Evolutionary conservation across 2,113 vertebrate genomes (phyloP).

Genomic region (Grammomys surdaster): DNA sequence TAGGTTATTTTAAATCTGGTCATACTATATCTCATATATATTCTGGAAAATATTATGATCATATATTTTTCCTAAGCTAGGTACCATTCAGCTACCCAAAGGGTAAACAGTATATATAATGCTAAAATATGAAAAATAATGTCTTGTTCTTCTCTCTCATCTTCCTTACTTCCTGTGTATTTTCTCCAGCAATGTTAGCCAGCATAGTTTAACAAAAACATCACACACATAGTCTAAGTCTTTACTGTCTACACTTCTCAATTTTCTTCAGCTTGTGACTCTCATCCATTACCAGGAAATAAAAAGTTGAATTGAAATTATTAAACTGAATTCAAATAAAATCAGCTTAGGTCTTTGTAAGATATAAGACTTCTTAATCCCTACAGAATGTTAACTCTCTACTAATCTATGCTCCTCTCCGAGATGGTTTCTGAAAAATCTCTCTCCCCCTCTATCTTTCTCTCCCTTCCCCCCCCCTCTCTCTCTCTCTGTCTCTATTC

Average conservation of each 20-base stretch:
- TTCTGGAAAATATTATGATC: neutral
- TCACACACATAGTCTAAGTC: neutral
- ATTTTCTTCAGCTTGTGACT: neutral
- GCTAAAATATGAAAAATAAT: neutral
- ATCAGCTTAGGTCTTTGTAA: neutral
- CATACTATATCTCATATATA: neutral
- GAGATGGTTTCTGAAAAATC: neutral
- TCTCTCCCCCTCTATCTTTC: no score
- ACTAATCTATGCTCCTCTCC: rapidly evolving
- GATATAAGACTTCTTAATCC: neutral
- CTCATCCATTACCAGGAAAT: neutral
- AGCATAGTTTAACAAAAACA: neutral
- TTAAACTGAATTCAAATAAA: neutral
- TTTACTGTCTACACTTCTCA: neutral
- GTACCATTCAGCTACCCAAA: neutral
- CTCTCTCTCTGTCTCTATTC: no score
- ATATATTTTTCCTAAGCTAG: neutral
- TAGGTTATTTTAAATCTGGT: neutral
- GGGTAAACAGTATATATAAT: neutral
- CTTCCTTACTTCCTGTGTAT: neutral
- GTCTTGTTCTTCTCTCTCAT: neutral
- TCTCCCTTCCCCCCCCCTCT: no score
- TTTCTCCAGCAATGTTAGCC: neutral
- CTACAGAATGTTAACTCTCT: neutral
- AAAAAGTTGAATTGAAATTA: neutral